These are phyloP conservation scores for Parochlus steinenii DNA, from an alignment of 2,888 invertebrate species.

Conservation along the genomic window DNA sequence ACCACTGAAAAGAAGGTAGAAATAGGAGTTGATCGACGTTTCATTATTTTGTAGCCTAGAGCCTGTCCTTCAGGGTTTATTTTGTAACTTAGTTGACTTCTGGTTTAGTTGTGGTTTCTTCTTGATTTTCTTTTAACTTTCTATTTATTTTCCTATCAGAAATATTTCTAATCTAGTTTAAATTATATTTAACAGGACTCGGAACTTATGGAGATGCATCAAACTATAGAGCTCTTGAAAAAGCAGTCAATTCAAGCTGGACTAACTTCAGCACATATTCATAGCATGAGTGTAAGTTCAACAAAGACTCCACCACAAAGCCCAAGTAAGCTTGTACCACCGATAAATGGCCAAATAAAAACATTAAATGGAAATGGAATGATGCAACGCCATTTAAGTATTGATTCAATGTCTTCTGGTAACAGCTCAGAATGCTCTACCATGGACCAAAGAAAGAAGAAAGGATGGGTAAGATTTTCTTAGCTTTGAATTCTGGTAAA, in stretches of 20 bases:
- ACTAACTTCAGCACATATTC: conserved; percentile 51
- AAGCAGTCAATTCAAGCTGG: conserved; percentile 84
- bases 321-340: background rate
- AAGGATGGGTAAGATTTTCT: conserved; percentile 66
- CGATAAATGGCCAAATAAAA: too few relatives aligned
- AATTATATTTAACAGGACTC: conserved; percentile 43
- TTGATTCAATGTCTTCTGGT: conserved; percentile 87
- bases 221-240: conserved; percentile 82
- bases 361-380: conserved; percentile 5
- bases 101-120: conserved; percentile 6
- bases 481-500: background rate
- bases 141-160: background rate
- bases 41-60: background rate
- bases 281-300: conserved; percentile 37
- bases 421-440: conserved; percentile 82
- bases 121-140: too few relatives aligned
- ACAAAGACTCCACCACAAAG: background rate
- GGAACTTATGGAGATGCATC: conserved; percentile 77
- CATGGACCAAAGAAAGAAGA: conserved; percentile 73
- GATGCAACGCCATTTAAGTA: conserved; percentile 83
- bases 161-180: background rate
- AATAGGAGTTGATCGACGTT: background rate
- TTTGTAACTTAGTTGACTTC: background rate
- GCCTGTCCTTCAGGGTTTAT: background rate
- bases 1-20: conserved; percentile 81